Evolutionary conservation across 2,888 invertebrate genomes (phyloP).

Genomic region (Zhuqinia jingwanae): DNA sequence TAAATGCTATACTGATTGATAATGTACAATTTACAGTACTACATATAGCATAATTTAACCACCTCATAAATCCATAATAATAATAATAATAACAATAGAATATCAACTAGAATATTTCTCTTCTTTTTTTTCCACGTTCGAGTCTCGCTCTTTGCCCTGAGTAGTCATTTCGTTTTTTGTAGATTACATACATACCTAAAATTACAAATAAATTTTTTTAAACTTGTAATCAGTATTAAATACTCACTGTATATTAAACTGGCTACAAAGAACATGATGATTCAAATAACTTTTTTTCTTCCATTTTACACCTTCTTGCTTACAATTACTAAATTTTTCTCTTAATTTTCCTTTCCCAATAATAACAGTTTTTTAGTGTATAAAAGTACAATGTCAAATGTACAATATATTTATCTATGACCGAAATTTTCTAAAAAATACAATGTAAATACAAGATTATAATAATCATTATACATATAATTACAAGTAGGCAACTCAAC

Average conservation of each 20-base stretch:
- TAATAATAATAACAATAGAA: too few species aligned
- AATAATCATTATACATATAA: slow-evolving; percentile 4
- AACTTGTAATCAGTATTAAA: too few species aligned
- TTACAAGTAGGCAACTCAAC: slow-evolving; percentile 51
- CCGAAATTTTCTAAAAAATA: slow-evolving; percentile 49
- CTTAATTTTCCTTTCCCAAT: background rate
- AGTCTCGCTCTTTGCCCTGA: slow-evolving; percentile 44
- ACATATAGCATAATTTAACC: slow-evolving; percentile 31
- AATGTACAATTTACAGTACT: background rate
- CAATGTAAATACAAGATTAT: slow-evolving; percentile 38
- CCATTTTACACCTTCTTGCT: too few species aligned
- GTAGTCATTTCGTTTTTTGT: slow-evolving; percentile 24
- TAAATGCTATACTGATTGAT: background rate
- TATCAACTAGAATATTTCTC: slow-evolving; percentile 9
- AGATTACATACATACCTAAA: background rate
- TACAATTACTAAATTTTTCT: background rate
- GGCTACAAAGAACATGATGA: too few species aligned
- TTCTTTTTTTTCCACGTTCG: background rate
- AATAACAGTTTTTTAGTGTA: slow-evolving; percentile 3
- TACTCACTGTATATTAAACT: too few species aligned
- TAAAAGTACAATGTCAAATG: slow-evolving; percentile 52
- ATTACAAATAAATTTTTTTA: too few species aligned
- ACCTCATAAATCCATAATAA: slow-evolving; percentile 24
- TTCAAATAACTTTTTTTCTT: too few species aligned
- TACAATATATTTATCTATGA: slow-evolving; percentile 39